Evolutionary conservation across 1,140 invertebrate species (phyloP).

Genomic region (Batillaria attramentaria): DNA sequence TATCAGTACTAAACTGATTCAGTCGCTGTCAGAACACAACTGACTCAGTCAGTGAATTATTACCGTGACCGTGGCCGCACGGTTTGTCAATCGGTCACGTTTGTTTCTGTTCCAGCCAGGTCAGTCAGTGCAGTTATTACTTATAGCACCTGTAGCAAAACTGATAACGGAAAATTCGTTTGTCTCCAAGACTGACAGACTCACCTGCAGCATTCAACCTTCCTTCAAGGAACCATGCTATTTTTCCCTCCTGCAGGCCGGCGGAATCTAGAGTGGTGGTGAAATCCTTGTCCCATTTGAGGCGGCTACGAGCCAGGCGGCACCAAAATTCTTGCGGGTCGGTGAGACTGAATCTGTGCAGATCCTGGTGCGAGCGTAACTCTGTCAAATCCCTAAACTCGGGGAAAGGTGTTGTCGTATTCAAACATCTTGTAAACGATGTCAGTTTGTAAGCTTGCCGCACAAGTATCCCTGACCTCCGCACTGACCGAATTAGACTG

Average conservation of each 20-base stretch:
- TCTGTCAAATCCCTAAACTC: conserved; percentile 56
- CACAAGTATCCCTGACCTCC: too few species aligned
- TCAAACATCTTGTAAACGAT: too few species aligned
- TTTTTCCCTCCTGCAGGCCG: conserved; percentile 68
- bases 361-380: conserved; percentile 57
- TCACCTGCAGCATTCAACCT: conserved; percentile 75
- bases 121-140: background rate
- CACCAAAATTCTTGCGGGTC: conserved; percentile 74
- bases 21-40: too few species aligned
- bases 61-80: too few species aligned
- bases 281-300: conserved; percentile 73
- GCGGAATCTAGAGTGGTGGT: conserved; percentile 69
- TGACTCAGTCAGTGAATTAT: too few species aligned
- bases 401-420: conserved; percentile 60
- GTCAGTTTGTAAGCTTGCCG: too few species aligned
- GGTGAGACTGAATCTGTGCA: conserved; percentile 66
- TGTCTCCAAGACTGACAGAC: background rate
- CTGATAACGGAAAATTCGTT: too few species aligned
- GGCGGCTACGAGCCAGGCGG: conserved; percentile 67
- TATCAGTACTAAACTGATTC: too few species aligned
- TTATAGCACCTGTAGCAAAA: too few species aligned
- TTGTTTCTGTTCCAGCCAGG: background rate
- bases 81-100: background rate
- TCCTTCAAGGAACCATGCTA: conserved; percentile 71
- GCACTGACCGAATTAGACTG: too few species aligned